phyloP scores from a whole-genome alignment of 1,140 invertebrate genomes.

The Idris sp. region DNA sequence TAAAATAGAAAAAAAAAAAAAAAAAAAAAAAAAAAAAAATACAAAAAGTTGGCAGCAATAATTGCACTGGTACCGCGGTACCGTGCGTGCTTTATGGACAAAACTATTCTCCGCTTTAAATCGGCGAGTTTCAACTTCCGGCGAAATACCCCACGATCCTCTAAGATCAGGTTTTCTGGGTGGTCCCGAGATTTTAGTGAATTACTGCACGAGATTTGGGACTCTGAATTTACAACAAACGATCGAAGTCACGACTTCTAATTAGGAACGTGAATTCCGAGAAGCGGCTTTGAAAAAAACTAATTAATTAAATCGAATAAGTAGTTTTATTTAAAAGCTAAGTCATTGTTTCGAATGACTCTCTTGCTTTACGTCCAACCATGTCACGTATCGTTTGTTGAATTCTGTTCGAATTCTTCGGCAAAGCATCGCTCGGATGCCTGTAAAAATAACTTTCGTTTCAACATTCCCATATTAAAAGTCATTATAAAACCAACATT shows the following conservation, averaged over 20 bases:
- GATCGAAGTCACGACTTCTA: slow-evolving; percentile 64
- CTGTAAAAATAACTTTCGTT: slow-evolving; percentile 1
- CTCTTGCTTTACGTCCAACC: slow-evolving; percentile 5
- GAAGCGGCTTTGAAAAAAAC: slow-evolving; percentile 33
- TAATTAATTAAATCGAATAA: slow-evolving; percentile 58
- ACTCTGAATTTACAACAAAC: slow-evolving; percentile 62
- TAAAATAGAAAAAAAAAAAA: too few relatives aligned
- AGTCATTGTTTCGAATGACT: slow-evolving; percentile 55
- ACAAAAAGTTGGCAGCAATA: too few relatives aligned
- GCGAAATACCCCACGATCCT: slow-evolving; percentile 56
- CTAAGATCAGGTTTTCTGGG: slow-evolving; percentile 60
- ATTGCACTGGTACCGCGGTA: too few relatives aligned
- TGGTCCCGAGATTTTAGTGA: slow-evolving; percentile 62
- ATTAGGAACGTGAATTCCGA: slow-evolving; percentile 55
- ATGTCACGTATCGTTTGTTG: slow-evolving; percentile 13
- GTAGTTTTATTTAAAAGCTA: slow-evolving; percentile 42
- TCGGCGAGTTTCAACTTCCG: slow-evolving; percentile 55
- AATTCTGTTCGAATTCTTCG: slow-evolving; percentile 22
- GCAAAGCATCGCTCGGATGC: slow-evolving; percentile 6
- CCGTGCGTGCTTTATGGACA: slow-evolving; percentile 5
- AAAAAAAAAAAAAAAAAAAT: too few relatives aligned
- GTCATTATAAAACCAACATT: too few relatives aligned
- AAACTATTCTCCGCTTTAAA: slow-evolving; percentile 34
- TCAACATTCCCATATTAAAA: too few relatives aligned
- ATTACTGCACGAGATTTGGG: slow-evolving; percentile 60